These are phyloP conservation scores for Rhinopomastus cyanomelas DNA, from an alignment of 2,113 vertebrate species.

Conservation along the genomic window DNA sequence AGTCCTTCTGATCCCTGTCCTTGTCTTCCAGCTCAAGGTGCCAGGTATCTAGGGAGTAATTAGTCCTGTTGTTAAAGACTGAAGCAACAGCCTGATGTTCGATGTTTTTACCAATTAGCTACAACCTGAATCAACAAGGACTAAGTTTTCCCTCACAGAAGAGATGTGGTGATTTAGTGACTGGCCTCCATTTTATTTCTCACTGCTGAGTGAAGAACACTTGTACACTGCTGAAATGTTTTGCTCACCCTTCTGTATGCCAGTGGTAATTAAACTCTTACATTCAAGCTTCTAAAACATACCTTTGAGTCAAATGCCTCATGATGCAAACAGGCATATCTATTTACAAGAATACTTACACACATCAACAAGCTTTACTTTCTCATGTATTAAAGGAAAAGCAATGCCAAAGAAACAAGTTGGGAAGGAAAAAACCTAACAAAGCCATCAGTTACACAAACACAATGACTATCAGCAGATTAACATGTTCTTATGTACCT, in stretches of 20 bases:
- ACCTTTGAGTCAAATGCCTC: neutral
- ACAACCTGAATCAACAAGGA: neutral
- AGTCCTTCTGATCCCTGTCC: too few species aligned
- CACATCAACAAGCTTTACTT: neutral
- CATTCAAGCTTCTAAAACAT: neutral
- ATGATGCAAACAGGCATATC: neutral
- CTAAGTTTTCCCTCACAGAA: neutral
- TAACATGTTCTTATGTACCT: neutral
- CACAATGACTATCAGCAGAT: neutral
- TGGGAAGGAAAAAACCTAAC: neutral
- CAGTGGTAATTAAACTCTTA: neutral
- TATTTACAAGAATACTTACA: neutral
- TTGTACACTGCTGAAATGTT: neutral
- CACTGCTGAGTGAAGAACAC: neutral
- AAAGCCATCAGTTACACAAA: neutral
- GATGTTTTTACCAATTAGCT: neutral
- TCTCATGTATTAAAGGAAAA: neutral
- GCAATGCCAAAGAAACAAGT: neutral
- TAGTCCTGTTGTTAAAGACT: too few species aligned
- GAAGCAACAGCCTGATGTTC: too few species aligned
- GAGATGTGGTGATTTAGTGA: neutral
- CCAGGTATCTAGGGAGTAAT: too few species aligned
- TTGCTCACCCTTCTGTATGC: neutral
- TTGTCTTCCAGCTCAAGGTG: too few species aligned
- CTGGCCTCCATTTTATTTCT: neutral